Evolutionary conservation across 2,113 vertebrate genomes (phyloP).

Genomic region (Indicator indicator): DNA sequence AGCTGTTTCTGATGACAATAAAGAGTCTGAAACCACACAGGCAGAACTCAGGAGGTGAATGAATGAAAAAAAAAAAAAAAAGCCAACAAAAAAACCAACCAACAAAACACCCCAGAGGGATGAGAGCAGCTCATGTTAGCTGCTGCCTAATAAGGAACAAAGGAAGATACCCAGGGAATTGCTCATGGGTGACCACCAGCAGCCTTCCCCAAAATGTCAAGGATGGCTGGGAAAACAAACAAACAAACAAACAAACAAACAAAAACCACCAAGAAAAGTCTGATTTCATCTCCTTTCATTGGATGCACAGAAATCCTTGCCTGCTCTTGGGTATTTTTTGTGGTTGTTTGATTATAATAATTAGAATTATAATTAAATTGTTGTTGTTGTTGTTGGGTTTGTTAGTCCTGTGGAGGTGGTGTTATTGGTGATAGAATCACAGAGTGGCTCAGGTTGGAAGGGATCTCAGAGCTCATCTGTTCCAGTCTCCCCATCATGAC

Average conservation of each 20-base stretch:
- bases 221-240: not conserved
- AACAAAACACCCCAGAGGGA: not conserved
- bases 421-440: too few species aligned
- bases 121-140: not conserved
- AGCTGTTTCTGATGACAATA: constrained; percentile 44
- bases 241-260: not conserved
- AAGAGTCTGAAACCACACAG: constrained; percentile 15
- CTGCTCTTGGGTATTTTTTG: not conserved
- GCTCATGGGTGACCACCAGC: not conserved
- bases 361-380: too few species aligned
- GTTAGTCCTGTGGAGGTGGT: too few species aligned
- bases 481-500: too few species aligned
- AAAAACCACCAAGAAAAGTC: too few species aligned
- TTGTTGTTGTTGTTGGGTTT: too few species aligned
- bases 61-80: not conserved
- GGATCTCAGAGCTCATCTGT: too few species aligned
- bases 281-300: not conserved
- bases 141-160: not conserved
- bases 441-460: too few species aligned
- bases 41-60: not conserved
- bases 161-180: not conserved
- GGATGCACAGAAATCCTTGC: not conserved
- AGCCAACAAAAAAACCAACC: too few species aligned
- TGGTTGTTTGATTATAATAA: not conserved
- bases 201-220: constrained; percentile 6